A percentile compares a stretch with the other conserved stretches of the same genome.
These are phyloP conservation scores for Schizopygopsis malacanthus DNA, from an alignment of 2,797 vertebrate genomes.

Conservation along the genomic window DNA sequence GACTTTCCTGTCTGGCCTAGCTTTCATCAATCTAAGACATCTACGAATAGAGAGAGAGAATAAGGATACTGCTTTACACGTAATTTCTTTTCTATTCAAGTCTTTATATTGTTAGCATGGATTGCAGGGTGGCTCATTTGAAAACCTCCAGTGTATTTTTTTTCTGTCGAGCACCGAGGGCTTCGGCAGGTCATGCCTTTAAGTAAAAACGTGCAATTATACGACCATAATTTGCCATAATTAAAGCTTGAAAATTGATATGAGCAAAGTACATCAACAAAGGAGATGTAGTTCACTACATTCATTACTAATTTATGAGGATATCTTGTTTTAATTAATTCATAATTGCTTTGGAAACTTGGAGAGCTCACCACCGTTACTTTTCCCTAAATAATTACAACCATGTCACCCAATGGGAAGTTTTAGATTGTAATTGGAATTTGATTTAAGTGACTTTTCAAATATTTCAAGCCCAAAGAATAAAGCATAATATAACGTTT, in stretches of 20 bases:
- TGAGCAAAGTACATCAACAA: conserved; percentile 48
- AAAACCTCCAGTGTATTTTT: conserved; percentile 13
- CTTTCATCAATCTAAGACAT: conserved; percentile 33
- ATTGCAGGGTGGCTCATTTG: conserved; percentile 4
- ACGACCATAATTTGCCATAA: conserved; percentile 53
- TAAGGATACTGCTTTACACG: not conserved
- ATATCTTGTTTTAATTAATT: conserved; percentile 67
- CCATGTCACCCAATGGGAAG: conserved; percentile 62
- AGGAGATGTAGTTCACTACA: conserved; percentile 55
- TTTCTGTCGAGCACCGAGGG: not conserved
- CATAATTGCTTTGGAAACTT: conserved; percentile 66
- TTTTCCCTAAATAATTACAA: conserved; percentile 65
- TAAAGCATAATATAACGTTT: conserved; percentile 60
- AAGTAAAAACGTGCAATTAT: conserved; percentile 48
- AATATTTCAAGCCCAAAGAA: conserved; percentile 60
- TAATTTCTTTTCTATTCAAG: conserved; percentile 27
- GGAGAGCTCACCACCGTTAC: conserved; percentile 52
- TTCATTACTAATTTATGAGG: conserved; percentile 61
- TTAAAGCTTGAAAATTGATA: conserved; percentile 58
- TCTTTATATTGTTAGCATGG: conserved; percentile 34
- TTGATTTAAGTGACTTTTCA: conserved; percentile 69
- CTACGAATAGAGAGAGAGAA: conserved; percentile 21
- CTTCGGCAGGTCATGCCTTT: conserved; percentile 30
- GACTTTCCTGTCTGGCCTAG: conserved; percentile 21
- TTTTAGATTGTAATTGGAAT: conserved; percentile 68